Base-by-base conservation (phyloP, 1,140 invertebrate species). In the Thalassaphorura encarpata region DNA sequence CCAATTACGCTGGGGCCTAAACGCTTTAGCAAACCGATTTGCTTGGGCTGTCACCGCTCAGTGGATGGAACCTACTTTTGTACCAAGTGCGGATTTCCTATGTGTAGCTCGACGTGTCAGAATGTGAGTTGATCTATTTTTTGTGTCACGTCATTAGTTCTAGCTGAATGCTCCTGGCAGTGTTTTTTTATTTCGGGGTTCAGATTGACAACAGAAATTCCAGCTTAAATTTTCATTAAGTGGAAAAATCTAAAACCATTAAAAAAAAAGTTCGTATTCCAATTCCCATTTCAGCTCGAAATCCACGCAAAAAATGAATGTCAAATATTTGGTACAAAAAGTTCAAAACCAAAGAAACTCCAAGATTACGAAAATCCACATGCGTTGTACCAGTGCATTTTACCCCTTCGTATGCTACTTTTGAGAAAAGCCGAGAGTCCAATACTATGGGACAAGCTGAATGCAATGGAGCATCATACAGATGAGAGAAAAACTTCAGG, bases 1-100 rank as follows among this genome's bases (percentile, higher is more conserved):
- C 31, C 50, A 5, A 11, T 89, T 13, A 73, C 86, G 0, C 73
- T 78, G 61, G 84, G 83, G 1, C 85, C 85, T 0, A 68, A 68
- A 49, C 62, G 59, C 43, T 51, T 60, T 28, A 65, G 58, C 11
- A 67, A 71, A n/a, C 68, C 75, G 0, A 66, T 80, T 0, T 84
- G 82, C 60, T 76, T 80, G 60, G 36, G 54, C n/a, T 71, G 70
- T 41, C 63, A 66, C 28, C 68, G 66, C 63, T 64, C 64, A 0
- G 16, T 71, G 43, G 70, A 69, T 57, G 52, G 56, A 47, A n/a
- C 31, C 2, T 52, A 57, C 23, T 33, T 41, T 16, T 57, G 55
- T 33, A 43, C 55, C 28, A 51, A 52, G 29, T 57, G 55, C 36
- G 41, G 33, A 26, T 57, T 51, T 24, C 46, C 58, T 8, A 31